Base-by-base conservation (phyloP, 2,113 vertebrate species). In the Heptranchias perlo region DNA sequence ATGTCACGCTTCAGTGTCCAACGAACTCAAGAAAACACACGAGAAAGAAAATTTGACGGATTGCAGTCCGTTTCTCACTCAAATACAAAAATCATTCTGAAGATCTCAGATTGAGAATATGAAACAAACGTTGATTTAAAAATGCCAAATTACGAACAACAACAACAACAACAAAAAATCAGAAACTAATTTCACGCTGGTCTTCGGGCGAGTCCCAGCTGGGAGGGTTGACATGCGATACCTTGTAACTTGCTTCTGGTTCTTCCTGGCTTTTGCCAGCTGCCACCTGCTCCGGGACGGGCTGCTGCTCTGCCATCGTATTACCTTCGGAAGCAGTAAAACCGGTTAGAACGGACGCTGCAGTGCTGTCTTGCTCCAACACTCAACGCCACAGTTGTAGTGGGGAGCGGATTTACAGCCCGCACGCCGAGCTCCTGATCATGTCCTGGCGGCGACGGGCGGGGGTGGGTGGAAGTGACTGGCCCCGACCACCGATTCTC, bases 231-330 rank as follows among this genome's bases (percentile, higher is more conserved):
- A 25, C 10, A 23, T 69, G 47, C 4, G 93, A 39, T 95, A 69
- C 93, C 64, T 67, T 95, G 39, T 69, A 69, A 49, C 28, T 67
- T 13, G 64, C 39, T 35, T 4, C 28, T 31, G 94, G 44, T 69
- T 8, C 23, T 5, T 21, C 21, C 23, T 98, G 98, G 65, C 98
- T 97, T 97, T 98, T 98, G 96, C 98, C 98, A 86, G 98, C 98
- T 0, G 97, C 98, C 96, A 98, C 97, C 97, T 98, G 98, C 97
- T 99, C 98, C 0, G 98, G 98, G 18, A 97, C 96, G 89, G 98
- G 97, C 13, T 98, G 98, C 96, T 98, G 98, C 96, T 98, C 98
- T 0, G 98, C 98, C 98, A 99, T 99, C 2, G 96, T 96, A 18
- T 49, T 4, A 35, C 44, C 94, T 69, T 69, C 64, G 28, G 47